Conservation (phyloP, 23 tunicate genomes). For the Styela clava region DNA sequence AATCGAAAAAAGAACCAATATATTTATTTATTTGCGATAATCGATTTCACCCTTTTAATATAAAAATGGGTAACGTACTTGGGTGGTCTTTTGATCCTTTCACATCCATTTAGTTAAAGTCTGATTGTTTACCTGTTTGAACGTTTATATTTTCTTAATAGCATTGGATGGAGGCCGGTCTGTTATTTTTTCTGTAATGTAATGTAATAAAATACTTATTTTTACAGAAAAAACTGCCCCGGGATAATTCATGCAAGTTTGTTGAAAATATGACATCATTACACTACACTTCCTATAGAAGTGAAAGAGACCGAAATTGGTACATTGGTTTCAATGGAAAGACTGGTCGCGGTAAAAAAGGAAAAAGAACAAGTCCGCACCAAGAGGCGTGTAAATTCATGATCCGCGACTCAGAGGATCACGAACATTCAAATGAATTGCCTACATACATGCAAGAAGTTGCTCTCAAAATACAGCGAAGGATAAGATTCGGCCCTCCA, state of each 20-base stretch:
- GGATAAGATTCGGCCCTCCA: background rate
- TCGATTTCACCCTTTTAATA: too few relatives aligned
- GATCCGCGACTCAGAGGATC: slow-evolving; percentile 13
- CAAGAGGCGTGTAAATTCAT: slow-evolving; percentile 25
- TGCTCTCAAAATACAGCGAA: background rate
- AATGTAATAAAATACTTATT: background rate
- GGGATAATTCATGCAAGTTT: slow-evolving; percentile 18
- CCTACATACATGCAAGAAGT: slow-evolving; percentile 16
- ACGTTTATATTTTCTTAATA: too few relatives aligned
- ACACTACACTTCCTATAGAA: slow-evolving; percentile 7
- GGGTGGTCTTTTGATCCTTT: too few relatives aligned
- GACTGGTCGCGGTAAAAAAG: background rate
- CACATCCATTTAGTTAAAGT: too few relatives aligned
- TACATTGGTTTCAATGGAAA: slow-evolving; percentile 15
- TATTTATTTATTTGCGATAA: too few relatives aligned
- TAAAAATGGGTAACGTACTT: too few relatives aligned
- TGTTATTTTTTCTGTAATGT: too few relatives aligned
- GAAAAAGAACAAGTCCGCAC: background rate
- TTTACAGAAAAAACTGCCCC: slow-evolving; percentile 17
- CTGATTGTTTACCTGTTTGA: too few relatives aligned
- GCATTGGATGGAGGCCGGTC: too few relatives aligned
- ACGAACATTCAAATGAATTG: background rate
- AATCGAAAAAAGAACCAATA: too few relatives aligned
- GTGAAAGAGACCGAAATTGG: slow-evolving; percentile 4
- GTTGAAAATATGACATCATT: slow-evolving; percentile 13